phyloP scores from a whole-genome alignment of 2,113 vertebrate species.

The Erythrocercus mccallii region DNA sequence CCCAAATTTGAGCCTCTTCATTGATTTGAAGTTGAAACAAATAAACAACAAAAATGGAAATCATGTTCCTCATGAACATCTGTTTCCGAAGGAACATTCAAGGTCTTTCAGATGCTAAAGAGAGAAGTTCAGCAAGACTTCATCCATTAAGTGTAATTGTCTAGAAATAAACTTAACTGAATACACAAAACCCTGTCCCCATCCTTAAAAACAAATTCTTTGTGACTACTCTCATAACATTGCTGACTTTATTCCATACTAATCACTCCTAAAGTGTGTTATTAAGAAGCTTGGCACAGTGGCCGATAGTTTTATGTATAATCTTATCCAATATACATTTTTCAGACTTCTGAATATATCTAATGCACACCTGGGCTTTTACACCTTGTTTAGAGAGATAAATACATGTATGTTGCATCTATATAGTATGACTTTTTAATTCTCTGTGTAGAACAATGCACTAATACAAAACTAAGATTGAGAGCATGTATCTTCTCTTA shows the following conservation, averaged over 20 bases:
- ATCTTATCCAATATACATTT: background rate
- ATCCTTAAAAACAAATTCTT: background rate
- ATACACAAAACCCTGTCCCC: background rate
- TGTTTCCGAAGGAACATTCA: background rate
- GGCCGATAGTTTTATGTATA: background rate
- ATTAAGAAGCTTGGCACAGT: background rate
- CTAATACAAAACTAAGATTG: background rate
- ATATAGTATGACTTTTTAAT: background rate
- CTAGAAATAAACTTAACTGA: background rate
- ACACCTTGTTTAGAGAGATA: background rate
- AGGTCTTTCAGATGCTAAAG: background rate
- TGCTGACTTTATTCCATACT: background rate
- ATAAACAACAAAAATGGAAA: background rate
- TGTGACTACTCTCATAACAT: background rate
- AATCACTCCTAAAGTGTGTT: background rate
- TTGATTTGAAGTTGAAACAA: slow-evolving; percentile 43
- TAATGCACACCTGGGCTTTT: background rate
- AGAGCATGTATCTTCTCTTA: background rate
- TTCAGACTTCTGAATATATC: background rate
- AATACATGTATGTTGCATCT: background rate
- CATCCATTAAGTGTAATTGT: background rate
- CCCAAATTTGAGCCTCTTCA: slow-evolving; percentile 8
- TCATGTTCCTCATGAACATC: background rate
- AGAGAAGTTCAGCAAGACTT: background rate
- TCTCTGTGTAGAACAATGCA: background rate